Evolutionary conservation across 2,113 vertebrate genomes (phyloP), one percentile per base, ranked within the genome.

Genomic region (Petromus typicus): DNA sequence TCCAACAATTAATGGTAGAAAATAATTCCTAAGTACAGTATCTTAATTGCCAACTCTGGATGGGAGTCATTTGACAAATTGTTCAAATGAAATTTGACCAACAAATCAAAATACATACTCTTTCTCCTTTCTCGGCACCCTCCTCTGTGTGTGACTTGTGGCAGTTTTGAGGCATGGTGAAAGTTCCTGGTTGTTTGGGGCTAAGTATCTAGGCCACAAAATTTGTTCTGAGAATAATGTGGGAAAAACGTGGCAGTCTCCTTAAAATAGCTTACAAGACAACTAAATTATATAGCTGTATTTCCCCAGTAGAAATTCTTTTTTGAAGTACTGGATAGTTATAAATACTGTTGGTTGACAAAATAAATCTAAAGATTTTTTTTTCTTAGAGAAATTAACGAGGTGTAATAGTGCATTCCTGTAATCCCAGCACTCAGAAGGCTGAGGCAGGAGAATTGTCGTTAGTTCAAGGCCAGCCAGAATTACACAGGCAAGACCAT

Each of bases 271-370:
- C 37, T 89, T 90, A 69, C 48, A 51, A 90, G 37, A 22, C 45
- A 86, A 69, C 89, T 87, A 59, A 56, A 57, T 86, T 87, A 56
- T n/a, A 56, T 32, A 43, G 34, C 82, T 76, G 22, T 48, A 89
- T 80, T 85, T 78, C 32, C 80, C 67, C 20, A 95, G 56, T 78
- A 43, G 1, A 90, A 81, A 10, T 34, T 45, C 93, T 92, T 66
- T 97, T 97, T 92, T 95, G 89, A 54, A n/a, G 4, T 76, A 12
- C 95, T 94, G 86, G 95, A 82, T 34, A 48, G 18, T 76, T 93
- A 96, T 97, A 97, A 98, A 80, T 95, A 94, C 88, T 94, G 87
- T 96, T 98, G 83, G 95, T 98, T 96, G 90, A 90, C 90, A 88
- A 91, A 48, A 80, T 71, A 48, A 89, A 84, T 73, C 87, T 90